Base-by-base conservation (phyloP, 1,140 invertebrate species). In the Drosophila grimshawi region DNA sequence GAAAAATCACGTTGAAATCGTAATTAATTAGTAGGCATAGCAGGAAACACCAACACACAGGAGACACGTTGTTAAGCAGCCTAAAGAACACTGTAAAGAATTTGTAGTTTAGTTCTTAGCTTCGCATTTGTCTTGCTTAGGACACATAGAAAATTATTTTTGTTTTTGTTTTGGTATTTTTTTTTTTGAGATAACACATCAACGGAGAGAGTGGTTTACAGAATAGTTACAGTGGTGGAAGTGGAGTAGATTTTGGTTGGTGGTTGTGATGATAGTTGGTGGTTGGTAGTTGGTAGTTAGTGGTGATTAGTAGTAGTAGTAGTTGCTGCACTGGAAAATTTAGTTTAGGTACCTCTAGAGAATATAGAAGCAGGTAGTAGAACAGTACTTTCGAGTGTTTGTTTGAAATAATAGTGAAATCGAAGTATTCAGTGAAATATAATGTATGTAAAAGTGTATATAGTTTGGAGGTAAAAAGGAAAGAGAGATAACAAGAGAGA, bases 11-110 rank as follows among this genome's bases (percentile, higher is more conserved):
- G 70, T 76, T 65, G 75, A 76, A 49, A 27, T 60, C 30, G 57
- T 60, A 48, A 60, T 60, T 48, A 69, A 41, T 74, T 43, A n/a
- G 10, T 43, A 43, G 49, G 64, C 57, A 74, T 69, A 62, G 56
- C 63, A 78, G 70, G 69, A 83, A 80, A 85, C 76, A 85, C 79
- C 70, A 76, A 70, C 60, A 75, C 75, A 81, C 80, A 89, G 76
- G 76, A 83, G 57, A 86, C 68, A 78, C 83, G 76, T 79, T 76
- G 65, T 64, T 76, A 86, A 82, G 75, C 62, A 77, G 67, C 83
- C 83, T 89, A 86, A 76, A 80, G 64, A 59, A 86, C 85, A 86
- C 83, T 86, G 85, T 89, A 80, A 89, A 74, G 77, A 88, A 89
- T 88, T 46, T 77, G 57, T 61, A 55, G 63, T 80, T 72, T 70